A percentile compares a stretch with the other conserved stretches of the same genome.
Conservation (phyloP, 2,113 vertebrate species). For the Rhea pennata region DNA sequence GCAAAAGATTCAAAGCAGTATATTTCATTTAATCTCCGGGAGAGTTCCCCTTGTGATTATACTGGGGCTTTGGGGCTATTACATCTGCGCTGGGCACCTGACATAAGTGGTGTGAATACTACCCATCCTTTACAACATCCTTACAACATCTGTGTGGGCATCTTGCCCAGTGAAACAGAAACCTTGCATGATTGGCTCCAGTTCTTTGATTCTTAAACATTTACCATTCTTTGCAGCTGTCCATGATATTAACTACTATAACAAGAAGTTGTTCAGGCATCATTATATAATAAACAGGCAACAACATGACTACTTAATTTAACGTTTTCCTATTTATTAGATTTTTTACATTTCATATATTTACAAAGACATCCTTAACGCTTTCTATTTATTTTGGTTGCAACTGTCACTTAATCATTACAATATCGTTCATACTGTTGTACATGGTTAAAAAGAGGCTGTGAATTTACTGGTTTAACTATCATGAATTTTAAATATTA, state of each 20-base stretch:
- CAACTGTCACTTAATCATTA: neutral
- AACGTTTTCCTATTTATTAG: conserved; percentile 15
- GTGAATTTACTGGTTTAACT: neutral
- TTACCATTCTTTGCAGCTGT: rapidly evolving
- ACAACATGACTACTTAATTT: neutral
- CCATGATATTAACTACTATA: neutral
- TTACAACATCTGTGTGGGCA: rapidly evolving
- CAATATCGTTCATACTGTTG: neutral
- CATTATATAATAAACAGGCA: neutral
- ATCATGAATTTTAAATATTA: neutral
- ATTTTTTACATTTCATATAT: neutral
- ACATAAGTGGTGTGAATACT: neutral
- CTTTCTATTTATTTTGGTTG: neutral
- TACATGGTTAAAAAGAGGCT: neutral
- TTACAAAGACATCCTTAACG: neutral
- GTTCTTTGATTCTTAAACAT: neutral
- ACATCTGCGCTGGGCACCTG: neutral
- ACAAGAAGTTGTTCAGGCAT: neutral
- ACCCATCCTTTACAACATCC: neutral
- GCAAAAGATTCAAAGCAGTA: neutral
- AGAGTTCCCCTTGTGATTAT: neutral
- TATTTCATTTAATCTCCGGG: no score
- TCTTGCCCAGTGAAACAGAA: neutral
- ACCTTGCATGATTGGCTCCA: neutral
- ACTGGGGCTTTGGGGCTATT: neutral